phyloP scores from a whole-genome alignment of 2,888 invertebrate genomes.

The Ypsolopha sequella region DNA sequence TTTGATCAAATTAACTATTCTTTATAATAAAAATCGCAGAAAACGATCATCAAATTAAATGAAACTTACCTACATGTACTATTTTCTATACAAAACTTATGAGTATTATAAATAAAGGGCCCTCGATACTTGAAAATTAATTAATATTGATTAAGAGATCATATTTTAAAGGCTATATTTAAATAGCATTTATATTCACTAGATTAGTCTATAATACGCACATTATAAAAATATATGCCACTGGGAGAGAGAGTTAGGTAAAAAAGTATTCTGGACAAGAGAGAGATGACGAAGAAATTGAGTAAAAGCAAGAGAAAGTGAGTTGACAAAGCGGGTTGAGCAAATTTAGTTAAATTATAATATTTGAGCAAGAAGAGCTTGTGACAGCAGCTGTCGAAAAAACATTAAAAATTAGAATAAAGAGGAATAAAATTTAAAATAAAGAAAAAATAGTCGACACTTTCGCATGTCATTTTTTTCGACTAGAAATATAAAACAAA shows the following conservation, averaged over 20 bases:
- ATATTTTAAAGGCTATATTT: conserved; percentile 60
- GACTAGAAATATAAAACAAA: conserved; percentile 66
- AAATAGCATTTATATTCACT: conserved; percentile 44
- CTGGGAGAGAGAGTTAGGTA: conserved; percentile 30
- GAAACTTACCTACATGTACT: conserved; percentile 30
- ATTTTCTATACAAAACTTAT: conserved; percentile 59
- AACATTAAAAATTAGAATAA: conserved; percentile 15
- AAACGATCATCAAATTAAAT: conserved; percentile 14
- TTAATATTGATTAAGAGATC: conserved; percentile 72
- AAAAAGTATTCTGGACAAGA: neutral
- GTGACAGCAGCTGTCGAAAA: conserved; percentile 53
- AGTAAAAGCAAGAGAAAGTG: neutral
- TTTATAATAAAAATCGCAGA: neutral
- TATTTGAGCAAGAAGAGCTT: conserved; percentile 60
- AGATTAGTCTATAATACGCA: conserved; percentile 62
- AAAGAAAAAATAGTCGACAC: conserved; percentile 45
- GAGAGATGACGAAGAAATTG: neutral
- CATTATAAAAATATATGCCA: conserved; percentile 56
- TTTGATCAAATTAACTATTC: neutral
- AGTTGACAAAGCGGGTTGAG: conserved; percentile 45
- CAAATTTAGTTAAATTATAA: conserved; percentile 63
- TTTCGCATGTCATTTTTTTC: conserved; percentile 45
- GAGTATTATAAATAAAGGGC: conserved; percentile 68
- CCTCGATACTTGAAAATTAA: conserved; percentile 55
- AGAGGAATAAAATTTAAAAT: conserved; percentile 22